Base-by-base conservation (phyloP, 2,113 vertebrate species). In the Hypanus sabinus region DNA sequence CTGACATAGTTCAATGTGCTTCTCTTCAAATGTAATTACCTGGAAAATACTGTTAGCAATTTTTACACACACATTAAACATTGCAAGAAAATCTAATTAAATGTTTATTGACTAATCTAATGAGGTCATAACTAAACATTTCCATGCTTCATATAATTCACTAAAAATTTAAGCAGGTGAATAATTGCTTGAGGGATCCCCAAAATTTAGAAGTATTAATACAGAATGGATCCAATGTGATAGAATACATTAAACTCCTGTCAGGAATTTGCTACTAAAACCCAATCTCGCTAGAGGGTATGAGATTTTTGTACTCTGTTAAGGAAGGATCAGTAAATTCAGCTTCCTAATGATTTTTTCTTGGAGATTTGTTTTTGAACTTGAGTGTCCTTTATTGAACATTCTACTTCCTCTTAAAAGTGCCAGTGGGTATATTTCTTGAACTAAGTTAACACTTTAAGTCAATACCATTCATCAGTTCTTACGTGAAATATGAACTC, bases 21-120 rank as follows among this genome's bases (percentile, higher is more conserved):
- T 18, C 60, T 90, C 60, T 33, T 90, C n/a, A 20, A 90, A 90
- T 68, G 85, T 90, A 90, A 90, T 90, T 90, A 90, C 60, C 85
- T 90, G 60, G 85, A 65, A 90, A 90, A 90, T 65, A 60, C 85
- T 90, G 60, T 90, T 90, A 90, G 85, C 85, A 90, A 68, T 90
- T 90, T 33, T 90, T 65, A n/a, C 85, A 90, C 85, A 90, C 30
- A n/a, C 7, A 62, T 90, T 90, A 65, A 90, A 90, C 85, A 90
- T 90, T 65, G 60, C 85, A 30, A 68, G 85, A 90, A 90, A 90
- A 90, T 90, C 85, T 90, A 90, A 90, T 90, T 90, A 90, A 90
- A 90, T 90, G 85, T 90, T 90, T 90, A 90, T 65, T 90, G 85
- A 90, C 85, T 90, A 90, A 90, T 68, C 30, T 90, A 90, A 90